Evolutionary conservation across 2,888 invertebrate genomes (phyloP).

Genomic region (Calephelis perditalis): DNA sequence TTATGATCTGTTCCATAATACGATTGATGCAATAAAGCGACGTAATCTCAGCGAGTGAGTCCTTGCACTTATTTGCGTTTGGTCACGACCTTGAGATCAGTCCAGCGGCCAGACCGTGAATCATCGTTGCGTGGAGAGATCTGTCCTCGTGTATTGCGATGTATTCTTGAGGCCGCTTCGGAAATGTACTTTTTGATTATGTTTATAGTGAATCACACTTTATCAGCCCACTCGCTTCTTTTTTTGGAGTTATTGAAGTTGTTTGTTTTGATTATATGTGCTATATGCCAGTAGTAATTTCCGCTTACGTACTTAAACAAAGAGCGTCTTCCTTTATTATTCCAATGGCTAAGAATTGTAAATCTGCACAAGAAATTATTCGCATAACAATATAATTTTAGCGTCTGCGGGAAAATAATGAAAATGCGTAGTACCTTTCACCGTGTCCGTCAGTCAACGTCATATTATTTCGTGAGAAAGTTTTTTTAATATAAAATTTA

Average conservation of each 20-base stretch:
- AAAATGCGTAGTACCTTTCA: too few species aligned
- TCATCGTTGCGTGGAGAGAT: slow-evolving; percentile 39
- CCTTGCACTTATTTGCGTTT: slow-evolving; percentile 13
- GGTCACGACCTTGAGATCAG: slow-evolving; percentile 48
- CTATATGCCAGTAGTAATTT: too few species aligned
- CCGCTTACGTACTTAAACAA: too few species aligned
- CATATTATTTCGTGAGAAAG: too few species aligned
- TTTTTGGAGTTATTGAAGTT: background rate
- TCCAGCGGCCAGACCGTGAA: slow-evolving; percentile 35
- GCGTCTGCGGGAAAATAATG: too few species aligned
- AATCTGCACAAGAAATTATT: too few species aligned
- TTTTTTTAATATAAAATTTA: too few species aligned
- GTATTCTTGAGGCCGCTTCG: slow-evolving; percentile 11
- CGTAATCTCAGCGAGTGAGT: background rate
- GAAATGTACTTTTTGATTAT: slow-evolving; percentile 10
- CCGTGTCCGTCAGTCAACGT: too few species aligned
- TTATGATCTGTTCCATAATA: too few species aligned
- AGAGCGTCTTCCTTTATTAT: too few species aligned
- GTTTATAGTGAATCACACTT: background rate
- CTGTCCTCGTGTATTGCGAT: slow-evolving; percentile 28
- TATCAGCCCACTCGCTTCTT: slow-evolving; percentile 7
- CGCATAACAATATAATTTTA: too few species aligned
- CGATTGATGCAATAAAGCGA: background rate
- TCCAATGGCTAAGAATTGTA: too few species aligned
- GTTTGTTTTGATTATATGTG: background rate